Percentiles rank a stretch among this genome's conserved stretches.
These are phyloP conservation scores for Parus major DNA, from an alignment of 2,113 vertebrate species.

Conservation along the genomic window DNA sequence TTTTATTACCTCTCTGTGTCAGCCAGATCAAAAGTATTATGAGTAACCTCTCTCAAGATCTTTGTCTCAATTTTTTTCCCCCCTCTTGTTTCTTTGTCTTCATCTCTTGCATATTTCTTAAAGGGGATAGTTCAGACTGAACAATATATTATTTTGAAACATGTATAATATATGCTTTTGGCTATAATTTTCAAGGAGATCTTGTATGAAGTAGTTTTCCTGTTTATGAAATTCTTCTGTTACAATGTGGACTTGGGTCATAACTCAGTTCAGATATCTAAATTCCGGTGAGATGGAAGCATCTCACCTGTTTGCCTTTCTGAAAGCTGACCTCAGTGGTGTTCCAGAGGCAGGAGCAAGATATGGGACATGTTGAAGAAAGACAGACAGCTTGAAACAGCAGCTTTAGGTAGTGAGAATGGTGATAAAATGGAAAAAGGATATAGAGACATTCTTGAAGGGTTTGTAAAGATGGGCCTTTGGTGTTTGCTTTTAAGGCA, in stretches of 20 bases:
- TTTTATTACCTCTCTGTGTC: constrained; percentile 50
- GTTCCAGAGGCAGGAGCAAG: neutral
- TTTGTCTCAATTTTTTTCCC: neutral
- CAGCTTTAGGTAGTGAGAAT: neutral
- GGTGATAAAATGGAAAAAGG: neutral
- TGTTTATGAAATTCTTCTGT: neutral
- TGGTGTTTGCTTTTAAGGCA: neutral
- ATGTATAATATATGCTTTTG: neutral
- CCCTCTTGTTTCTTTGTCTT: neutral
- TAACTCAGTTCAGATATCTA: neutral
- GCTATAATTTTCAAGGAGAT: neutral
- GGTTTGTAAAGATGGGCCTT: accelerated
- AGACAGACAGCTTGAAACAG: neutral
- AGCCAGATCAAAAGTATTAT: neutral
- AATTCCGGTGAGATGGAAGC: neutral
- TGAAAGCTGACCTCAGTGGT: neutral
- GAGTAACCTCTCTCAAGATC: constrained; percentile 47
- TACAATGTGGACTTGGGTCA: neutral
- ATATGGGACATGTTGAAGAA: neutral
- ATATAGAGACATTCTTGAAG: neutral
- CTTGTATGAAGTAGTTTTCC: neutral
- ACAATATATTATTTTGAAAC: neutral
- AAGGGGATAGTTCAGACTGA: neutral
- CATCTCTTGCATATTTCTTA: neutral
- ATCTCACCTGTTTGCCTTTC: neutral